phyloP scores from a whole-genome alignment of 2,888 invertebrate genomes.

The Eupelmus urozonus region DNA sequence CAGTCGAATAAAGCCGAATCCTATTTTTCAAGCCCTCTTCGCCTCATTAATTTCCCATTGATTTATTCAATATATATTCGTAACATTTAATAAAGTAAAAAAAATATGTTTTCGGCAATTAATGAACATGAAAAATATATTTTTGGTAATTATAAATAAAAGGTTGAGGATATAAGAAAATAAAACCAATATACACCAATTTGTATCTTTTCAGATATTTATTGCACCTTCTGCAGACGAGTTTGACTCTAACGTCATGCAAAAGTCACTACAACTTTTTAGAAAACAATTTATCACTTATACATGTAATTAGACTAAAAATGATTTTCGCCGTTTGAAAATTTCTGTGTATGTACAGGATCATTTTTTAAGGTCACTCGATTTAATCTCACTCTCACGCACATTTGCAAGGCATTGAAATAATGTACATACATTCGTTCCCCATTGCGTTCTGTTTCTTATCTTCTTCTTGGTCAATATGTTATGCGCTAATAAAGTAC shows the following conservation, averaged over 20 bases:
- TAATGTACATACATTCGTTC: slow-evolving; percentile 31
- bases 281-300: slow-evolving; percentile 55
- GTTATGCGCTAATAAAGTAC: slow-evolving; percentile 21
- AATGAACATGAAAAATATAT: neutral
- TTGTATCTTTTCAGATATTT: slow-evolving; percentile 61
- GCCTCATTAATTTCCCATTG: too few relatives aligned
- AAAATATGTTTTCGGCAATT: neutral
- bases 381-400: slow-evolving; percentile 54
- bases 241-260: slow-evolving; percentile 56
- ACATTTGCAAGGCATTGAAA: slow-evolving; percentile 47
- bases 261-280: slow-evolving; percentile 55
- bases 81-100: too few relatives aligned
- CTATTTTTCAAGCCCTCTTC: too few relatives aligned
- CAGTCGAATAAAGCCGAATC: too few relatives aligned
- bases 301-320: slow-evolving; percentile 44
- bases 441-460: slow-evolving; percentile 8
- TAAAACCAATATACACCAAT: slow-evolving; percentile 9
- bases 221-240: slow-evolving; percentile 56
- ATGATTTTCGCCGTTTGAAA: slow-evolving; percentile 38
- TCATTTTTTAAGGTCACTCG: slow-evolving; percentile 45
- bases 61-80: too few relatives aligned
- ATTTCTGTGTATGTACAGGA: slow-evolving; percentile 54
- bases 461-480: slow-evolving; percentile 12
- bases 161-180: neutral
- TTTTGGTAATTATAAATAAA: neutral